Evolutionary conservation across 2,113 vertebrate genomes (phyloP), one percentile per base, ranked within the genome.

Genomic region (Periophthalmodon schlosseri): DNA sequence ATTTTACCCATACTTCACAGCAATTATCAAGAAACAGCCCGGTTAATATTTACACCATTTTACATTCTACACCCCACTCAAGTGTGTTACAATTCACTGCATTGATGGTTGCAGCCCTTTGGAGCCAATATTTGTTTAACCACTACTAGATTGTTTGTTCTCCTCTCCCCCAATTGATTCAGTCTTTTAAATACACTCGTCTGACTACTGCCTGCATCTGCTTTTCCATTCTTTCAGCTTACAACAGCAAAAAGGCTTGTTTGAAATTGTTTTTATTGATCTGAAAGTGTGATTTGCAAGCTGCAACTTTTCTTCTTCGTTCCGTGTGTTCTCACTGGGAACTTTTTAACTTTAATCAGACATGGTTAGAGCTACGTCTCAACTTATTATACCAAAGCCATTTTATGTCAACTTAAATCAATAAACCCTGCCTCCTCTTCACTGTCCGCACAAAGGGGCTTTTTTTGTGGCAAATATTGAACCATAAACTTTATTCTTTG

Each of bases 141-240:
- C 34, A 46, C 39, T 64, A 28, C 60, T 46, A 23, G 21, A 47
- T 72, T 57, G 67, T 39, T 68, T 66, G 18, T 67, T 57, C 68
- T 66, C 49, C 21, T 67, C 52, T 33, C 28, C 60, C 64, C 46
- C 44, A 33, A 72, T 75, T 76, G 61, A 68, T 70, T 39, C 21
- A 20, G 65, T 28, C 57, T 72, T 16, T 47, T 79, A n/a, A 71
- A 73, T 77, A 24, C 63, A 21, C 20, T 49, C 57, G 24, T 39
- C 74, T 77, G 28, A 49, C 60, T 75, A 5, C 1, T 63, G 33
- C 54, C 12, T 52, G 33, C 57, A 60, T 60, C 57, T 60, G 10
- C 23, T 24, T 3, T 13, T 74, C 47, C 64, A 65, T 49, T 36
- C 12, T 70, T 83, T 76, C 81, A 57, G 58, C 75, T 34, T 69